Conservation (phyloP, 2,888 invertebrate species). For the Leptinotarsa juncta region DNA sequence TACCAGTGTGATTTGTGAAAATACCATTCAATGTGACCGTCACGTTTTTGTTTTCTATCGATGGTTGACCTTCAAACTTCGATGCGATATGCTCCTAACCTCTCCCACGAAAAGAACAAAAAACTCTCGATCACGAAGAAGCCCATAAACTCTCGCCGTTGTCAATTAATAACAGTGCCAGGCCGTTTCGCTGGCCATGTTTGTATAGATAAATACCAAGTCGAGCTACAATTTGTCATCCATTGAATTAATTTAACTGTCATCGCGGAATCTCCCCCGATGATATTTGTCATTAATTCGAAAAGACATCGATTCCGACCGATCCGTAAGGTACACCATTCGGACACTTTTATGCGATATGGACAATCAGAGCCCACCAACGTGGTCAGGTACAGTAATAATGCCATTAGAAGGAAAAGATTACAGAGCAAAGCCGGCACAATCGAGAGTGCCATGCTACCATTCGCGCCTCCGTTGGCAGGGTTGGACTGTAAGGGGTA, state of each 20-base stretch:
- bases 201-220: slow-evolving; percentile 45
- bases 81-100: slow-evolving; percentile 6
- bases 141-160: slow-evolving; percentile 27
- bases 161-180: slow-evolving; percentile 44
- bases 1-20: too few relatives aligned
- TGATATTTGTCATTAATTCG: slow-evolving; percentile 46
- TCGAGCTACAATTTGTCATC: slow-evolving; percentile 46
- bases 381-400: slow-evolving; percentile 55
- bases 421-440: slow-evolving; percentile 61
- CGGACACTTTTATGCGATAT: slow-evolving; percentile 28
- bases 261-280: slow-evolving; percentile 43
- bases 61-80: slow-evolving; percentile 21
- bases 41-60: neutral
- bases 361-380: slow-evolving; percentile 50
- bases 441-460: slow-evolving; percentile 48
- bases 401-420: slow-evolving; percentile 56
- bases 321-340: slow-evolving; percentile 32
- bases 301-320: slow-evolving; percentile 40
- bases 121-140: slow-evolving; percentile 21
- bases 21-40: too few relatives aligned
- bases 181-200: slow-evolving; percentile 31
- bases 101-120: slow-evolving; percentile 19
- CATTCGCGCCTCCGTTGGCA: slow-evolving; percentile 45
- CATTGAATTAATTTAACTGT: slow-evolving; percentile 49
- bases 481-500: slow-evolving; percentile 36